Conservation (phyloP, 2,888 invertebrate genomes). For the Synergus itoensis region DNA sequence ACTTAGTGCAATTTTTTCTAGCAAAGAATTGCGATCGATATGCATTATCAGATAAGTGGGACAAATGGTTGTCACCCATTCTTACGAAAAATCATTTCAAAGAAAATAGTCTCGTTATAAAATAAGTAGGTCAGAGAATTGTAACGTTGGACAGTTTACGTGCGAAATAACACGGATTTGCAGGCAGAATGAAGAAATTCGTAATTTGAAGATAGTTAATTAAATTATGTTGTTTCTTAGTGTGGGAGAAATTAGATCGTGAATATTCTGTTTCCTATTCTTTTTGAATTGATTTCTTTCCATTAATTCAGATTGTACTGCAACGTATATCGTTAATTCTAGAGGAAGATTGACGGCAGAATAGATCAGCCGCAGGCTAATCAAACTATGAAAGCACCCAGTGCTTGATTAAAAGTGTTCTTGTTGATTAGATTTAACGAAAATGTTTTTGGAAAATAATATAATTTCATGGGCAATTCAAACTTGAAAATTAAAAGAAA, state of each 20-base stretch:
- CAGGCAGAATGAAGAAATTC: neutral
- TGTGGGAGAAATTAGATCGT: neutral
- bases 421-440: slow-evolving; percentile 26
- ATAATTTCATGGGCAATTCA: neutral
- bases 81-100: neutral
- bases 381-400: slow-evolving; percentile 13
- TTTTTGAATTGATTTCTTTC: neutral
- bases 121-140: neutral
- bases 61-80: slow-evolving; percentile 24
- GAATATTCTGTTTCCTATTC: neutral
- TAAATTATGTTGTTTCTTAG: neutral
- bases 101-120: neutral
- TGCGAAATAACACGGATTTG: neutral
- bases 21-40: slow-evolving; percentile 11
- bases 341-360: slow-evolving; percentile 22
- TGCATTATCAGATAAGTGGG: neutral
- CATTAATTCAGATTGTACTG: slow-evolving; percentile 7
- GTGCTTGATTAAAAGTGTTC: slow-evolving; percentile 20
- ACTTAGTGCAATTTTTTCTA: neutral
- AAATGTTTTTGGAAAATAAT: neutral
- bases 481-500: no score
- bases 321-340: slow-evolving; percentile 1
- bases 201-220: neutral
- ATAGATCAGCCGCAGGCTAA: slow-evolving; percentile 27
- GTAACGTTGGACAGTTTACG: neutral